Evolutionary conservation across 2,797 vertebrate genomes (phyloP).

Genomic region (Xiphophorus birchmanni): DNA sequence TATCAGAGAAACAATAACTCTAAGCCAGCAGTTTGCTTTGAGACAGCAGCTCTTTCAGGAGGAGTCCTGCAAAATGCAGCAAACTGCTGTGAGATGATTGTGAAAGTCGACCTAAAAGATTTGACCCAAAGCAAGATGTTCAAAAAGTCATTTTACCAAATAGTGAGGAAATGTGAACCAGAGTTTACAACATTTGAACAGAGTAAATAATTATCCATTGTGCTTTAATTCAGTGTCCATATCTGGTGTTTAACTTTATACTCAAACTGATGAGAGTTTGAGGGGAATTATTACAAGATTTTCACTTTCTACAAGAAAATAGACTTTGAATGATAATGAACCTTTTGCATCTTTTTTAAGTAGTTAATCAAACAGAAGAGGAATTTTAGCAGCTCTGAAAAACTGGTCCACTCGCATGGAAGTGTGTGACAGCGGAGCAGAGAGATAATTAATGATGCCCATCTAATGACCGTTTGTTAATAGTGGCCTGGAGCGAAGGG

Average conservation of each 20-base stretch:
- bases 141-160: background rate
- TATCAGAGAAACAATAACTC: background rate
- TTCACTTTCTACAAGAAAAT: conserved; percentile 10
- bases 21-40: too few relatives aligned
- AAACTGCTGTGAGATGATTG: background rate
- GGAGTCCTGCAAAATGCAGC: background rate
- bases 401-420: conserved; percentile 38
- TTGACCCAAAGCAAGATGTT: background rate
- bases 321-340: conserved; percentile 26
- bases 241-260: background rate
- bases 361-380: conserved; percentile 27
- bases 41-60: background rate
- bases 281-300: background rate
- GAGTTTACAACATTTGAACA: background rate
- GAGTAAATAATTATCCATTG: background rate
- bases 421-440: conserved; percentile 55
- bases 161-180: background rate
- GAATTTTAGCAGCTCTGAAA: conserved; percentile 42
- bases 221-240: background rate
- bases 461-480: conserved; percentile 70
- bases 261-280: background rate
- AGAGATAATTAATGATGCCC: conserved; percentile 69
- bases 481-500: conserved; percentile 54
- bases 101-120: background rate
- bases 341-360: conserved; percentile 33